Conservation (phyloP, 2,797 vertebrate genomes). For the Smutsia gigantea region DNA sequence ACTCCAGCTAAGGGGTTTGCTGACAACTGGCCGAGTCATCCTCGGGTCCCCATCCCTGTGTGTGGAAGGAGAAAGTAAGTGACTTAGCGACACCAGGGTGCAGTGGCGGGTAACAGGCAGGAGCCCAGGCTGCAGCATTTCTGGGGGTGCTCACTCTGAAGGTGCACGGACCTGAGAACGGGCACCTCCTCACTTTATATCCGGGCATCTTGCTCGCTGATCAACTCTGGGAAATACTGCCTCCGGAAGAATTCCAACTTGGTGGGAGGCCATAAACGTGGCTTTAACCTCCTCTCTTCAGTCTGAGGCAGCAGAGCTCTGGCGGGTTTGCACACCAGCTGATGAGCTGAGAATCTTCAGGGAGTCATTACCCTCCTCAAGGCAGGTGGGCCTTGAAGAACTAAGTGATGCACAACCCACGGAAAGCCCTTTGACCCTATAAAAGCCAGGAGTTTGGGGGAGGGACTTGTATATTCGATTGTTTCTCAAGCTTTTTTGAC, state of each 20-base stretch:
- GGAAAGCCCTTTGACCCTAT: not conserved
- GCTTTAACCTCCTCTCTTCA: not conserved
- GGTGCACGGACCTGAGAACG: not conserved
- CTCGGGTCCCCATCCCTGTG: fast-evolving
- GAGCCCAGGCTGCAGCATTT: not conserved
- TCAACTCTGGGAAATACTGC: not conserved
- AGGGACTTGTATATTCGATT: not conserved
- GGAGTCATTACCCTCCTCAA: too few relatives aligned
- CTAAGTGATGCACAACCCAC: fast-evolving
- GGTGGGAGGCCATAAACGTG: fast-evolving
- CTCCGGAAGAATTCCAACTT: not conserved
- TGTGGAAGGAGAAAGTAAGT: not conserved
- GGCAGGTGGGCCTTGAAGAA: not conserved
- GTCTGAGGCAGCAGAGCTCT: not conserved
- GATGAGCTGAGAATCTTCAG: not conserved
- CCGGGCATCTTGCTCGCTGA: fast-evolving
- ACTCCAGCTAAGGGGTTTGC: not conserved
- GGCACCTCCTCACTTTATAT: not conserved
- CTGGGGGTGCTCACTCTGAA: not conserved
- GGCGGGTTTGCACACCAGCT: not conserved
- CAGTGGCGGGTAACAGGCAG: not conserved
- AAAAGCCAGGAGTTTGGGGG: too few relatives aligned
- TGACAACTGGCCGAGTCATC: fast-evolving
- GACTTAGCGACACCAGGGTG: not conserved
- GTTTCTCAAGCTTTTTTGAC: not conserved